Evolutionary conservation across 2,113 vertebrate genomes (phyloP), one percentile per base, ranked within the genome.

Genomic region (Phycodurus eques): DNA sequence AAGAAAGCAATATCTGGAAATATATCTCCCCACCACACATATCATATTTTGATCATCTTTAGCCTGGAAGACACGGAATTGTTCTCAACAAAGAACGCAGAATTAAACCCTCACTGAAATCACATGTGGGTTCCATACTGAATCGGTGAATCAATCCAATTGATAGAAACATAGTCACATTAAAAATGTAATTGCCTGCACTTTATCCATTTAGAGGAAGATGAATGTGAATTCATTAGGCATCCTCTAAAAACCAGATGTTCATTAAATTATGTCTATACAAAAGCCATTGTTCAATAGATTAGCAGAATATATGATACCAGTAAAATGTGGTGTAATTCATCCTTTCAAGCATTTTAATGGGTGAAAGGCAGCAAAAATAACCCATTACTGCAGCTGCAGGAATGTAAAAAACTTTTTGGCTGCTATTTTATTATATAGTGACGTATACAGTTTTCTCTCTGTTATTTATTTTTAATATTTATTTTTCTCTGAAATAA

Each of bases 111-210:
- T 68, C 61, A 83, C 78, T 86, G 49, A 78, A 73, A 70, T 76
- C 80, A 80, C 31, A 68, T 79, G 87, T 76, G 74, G 72, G 68
- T 87, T 88, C 85, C 79, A 81, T 78, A 67, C 80, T 72, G 54
- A 72, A 87, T 78, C 87, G 78, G 92, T 90, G 87, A 93, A 92
- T 93, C 84, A 86, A 77, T 83, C 70, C 84, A 90, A 89, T 81
- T 91, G 92, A 91, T 90, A 90, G 87, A 89, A 92, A 91, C 87
- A 90, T 83, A 92, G 93, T 91, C 90, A 90, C 87, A 93, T 92
- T 92, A 92, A 92, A 92, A 92, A 91, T 77, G 73, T 93, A 93
- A 93, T 93, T 92, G 88, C 85, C 80, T 91, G 87, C 90, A 91
- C 91, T 92, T 93, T 90, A 91, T 89, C 88, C 89, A 91, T 92